These are phyloP conservation scores for Idris sp. DNA, from an alignment of 1,140 invertebrate genomes.

Conservation along the genomic window DNA sequence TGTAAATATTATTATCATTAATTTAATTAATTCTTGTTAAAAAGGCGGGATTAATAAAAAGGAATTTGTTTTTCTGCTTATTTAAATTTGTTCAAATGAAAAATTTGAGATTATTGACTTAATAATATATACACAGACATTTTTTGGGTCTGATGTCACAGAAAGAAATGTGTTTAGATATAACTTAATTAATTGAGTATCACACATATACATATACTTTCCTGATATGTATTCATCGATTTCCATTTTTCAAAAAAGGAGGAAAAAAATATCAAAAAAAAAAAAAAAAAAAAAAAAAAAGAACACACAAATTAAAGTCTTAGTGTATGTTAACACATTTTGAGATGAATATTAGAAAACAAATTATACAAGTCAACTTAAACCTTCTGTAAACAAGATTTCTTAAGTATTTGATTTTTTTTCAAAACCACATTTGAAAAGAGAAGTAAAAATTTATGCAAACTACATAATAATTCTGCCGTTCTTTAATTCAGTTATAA, in stretches of 20 bases:
- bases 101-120: too few relatives aligned
- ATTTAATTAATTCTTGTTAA: slow-evolving; percentile 21
- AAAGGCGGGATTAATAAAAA: not conserved
- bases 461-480: slow-evolving; percentile 9
- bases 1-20: slow-evolving; percentile 51
- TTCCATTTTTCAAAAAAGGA: slow-evolving; percentile 51
- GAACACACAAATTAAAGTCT: slow-evolving; percentile 54
- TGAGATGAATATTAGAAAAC: slow-evolving; percentile 37
- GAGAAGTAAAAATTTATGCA: slow-evolving; percentile 18
- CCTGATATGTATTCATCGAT: slow-evolving; percentile 49
- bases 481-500: slow-evolving; percentile 7
- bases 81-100: too few relatives aligned
- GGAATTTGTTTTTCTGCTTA: too few relatives aligned
- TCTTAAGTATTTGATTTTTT: slow-evolving; percentile 34
- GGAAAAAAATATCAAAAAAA: too few relatives aligned
- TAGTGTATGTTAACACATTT: slow-evolving; percentile 50
- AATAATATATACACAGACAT: too few relatives aligned
- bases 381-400: slow-evolving; percentile 35
- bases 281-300: too few relatives aligned
- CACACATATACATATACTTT: slow-evolving; percentile 5
- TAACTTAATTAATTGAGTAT: slow-evolving; percentile 48
- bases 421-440: slow-evolving; percentile 13
- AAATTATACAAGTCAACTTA: not conserved
- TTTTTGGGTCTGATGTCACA: too few relatives aligned
- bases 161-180: too few relatives aligned